phyloP scores from a whole-genome alignment of 2,113 vertebrate genomes.

The Pristiophorus japonicus region DNA sequence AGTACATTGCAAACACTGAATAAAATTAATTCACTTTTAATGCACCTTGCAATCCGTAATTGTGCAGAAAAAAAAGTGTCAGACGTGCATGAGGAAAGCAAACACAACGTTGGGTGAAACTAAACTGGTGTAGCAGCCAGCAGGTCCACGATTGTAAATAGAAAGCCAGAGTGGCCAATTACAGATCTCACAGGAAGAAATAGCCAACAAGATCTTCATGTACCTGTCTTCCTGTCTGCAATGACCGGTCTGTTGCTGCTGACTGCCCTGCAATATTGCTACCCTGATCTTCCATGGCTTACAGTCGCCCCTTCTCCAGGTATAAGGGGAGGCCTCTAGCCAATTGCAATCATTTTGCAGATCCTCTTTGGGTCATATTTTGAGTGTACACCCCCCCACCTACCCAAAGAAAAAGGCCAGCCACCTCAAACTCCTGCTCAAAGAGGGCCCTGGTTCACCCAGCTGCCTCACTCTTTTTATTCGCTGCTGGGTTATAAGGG shows the following conservation, averaged over 20 bases:
- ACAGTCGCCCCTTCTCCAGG: not conserved
- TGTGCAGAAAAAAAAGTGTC: not conserved
- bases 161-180: not conserved
- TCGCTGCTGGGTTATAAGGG: not conserved
- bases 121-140: not conserved
- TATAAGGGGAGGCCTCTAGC: not conserved
- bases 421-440: not conserved
- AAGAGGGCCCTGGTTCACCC: not conserved
- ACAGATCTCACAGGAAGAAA: not conserved
- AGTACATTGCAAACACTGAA: not conserved
- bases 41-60: not conserved
- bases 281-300: not conserved
- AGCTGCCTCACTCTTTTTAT: not conserved
- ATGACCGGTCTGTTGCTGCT: not conserved
- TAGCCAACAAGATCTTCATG: not conserved
- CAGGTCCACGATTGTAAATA: not conserved
- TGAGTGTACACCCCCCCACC: too few relatives aligned
- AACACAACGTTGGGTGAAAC: not conserved
- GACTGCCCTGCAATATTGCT: not conserved
- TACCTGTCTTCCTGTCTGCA: not conserved
- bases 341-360: too few relatives aligned
- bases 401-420: not conserved
- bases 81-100: not conserved
- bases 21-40: not conserved
- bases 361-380: too few relatives aligned